Conservation (phyloP, 2,888 invertebrate species). For the Hemicrepidius hirtus region DNA sequence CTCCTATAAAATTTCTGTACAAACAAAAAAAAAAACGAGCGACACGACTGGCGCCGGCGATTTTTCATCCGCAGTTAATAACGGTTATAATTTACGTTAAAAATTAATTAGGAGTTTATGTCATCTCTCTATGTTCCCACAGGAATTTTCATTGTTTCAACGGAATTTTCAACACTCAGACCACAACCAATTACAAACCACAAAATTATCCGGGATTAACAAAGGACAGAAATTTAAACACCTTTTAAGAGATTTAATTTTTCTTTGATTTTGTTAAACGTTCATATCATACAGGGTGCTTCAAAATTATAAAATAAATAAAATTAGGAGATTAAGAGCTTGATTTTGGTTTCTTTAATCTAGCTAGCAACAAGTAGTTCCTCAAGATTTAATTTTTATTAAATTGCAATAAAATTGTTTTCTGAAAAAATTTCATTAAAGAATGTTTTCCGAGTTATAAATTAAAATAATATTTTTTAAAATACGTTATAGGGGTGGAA, state of each 20-base stretch:
- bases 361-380: too few relatives aligned
- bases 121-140: not conserved
- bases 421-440: too few relatives aligned
- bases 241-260: not conserved
- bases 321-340: too few relatives aligned
- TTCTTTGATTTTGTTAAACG: not conserved
- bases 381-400: too few relatives aligned
- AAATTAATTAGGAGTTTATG: constrained; percentile 30
- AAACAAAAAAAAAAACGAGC: constrained; percentile 5
- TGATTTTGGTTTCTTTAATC: too few relatives aligned
- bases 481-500: too few relatives aligned
- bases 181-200: constrained; percentile 2
- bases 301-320: too few relatives aligned
- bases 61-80: constrained; percentile 31
- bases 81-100: constrained; percentile 32
- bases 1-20: constrained; percentile 9
- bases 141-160: too few relatives aligned
- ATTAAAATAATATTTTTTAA: too few relatives aligned
- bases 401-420: too few relatives aligned
- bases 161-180: constrained; percentile 8
- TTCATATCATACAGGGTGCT: too few relatives aligned
- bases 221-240: not conserved
- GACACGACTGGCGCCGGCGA: not conserved
- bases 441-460: too few relatives aligned
- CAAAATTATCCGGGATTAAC: constrained; percentile 5